Evolutionary conservation across 92 coral and sea anemone species (phyloP).

Genomic region (Metridium senile): DNA sequence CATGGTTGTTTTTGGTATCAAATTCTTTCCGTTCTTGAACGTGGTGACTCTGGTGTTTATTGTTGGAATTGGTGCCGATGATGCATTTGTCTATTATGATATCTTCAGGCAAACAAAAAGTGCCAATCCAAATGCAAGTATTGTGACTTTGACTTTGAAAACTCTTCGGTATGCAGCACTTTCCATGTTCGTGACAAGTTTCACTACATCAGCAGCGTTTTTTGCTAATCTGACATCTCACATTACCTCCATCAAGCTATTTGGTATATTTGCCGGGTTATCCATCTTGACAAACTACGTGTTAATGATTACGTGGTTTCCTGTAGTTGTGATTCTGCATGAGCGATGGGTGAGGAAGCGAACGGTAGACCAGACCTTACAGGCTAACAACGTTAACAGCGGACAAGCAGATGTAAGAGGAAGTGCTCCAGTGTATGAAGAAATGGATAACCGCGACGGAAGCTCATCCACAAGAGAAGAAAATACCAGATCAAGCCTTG

Average conservation of each 20-base stretch:
- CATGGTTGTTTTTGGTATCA: constrained; percentile 70
- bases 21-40: constrained; percentile 91
- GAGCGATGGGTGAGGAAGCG: constrained; percentile 75
- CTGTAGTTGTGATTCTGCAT: constrained; percentile 76
- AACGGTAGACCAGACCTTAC: constrained; percentile 30
- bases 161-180: constrained; percentile 88
- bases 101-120: constrained; percentile 86
- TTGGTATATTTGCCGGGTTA: constrained; percentile 90
- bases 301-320: constrained; percentile 94
- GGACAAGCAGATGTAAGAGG: background rate
- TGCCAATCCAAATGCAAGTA: constrained; percentile 64
- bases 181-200: constrained; percentile 96
- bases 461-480: background rate
- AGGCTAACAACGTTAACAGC: background rate
- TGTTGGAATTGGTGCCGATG: constrained; percentile 98
- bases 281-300: constrained; percentile 81
- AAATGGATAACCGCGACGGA: constrained; percentile 12
- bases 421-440: background rate
- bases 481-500: background rate
- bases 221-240: constrained; percentile 81
- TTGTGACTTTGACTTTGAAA: constrained; percentile 65
- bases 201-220: constrained; percentile 97
- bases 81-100: constrained; percentile 93
- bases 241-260: constrained; percentile 82
- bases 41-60: constrained; percentile 77